Evolutionary conservation across 1,140 invertebrate genomes (phyloP).

Genomic region (Macrostomum lignano): DNA sequence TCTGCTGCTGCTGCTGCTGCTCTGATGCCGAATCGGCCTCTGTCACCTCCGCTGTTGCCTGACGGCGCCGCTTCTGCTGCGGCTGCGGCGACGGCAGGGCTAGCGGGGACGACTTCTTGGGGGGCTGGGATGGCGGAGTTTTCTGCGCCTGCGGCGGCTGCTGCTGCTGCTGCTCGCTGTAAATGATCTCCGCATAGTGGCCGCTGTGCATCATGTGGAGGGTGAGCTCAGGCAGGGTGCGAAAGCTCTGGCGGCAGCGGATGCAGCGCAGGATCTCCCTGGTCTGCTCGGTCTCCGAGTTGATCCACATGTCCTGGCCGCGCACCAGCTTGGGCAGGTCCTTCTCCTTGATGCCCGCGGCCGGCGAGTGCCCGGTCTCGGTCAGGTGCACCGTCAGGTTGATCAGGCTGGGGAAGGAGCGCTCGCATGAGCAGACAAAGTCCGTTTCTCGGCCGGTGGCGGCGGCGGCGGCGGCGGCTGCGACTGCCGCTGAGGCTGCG

Average conservation of each 20-base stretch:
- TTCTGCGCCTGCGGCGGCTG: too few species aligned
- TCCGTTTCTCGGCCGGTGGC: not conserved
- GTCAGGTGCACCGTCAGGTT: constrained; percentile 5
- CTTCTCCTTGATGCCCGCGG: constrained; percentile 1
- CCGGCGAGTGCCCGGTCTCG: constrained; percentile 1
- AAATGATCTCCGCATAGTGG: constrained; percentile 57
- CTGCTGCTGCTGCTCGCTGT: too few species aligned
- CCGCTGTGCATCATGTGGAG: constrained; percentile 93
- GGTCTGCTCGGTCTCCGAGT: constrained; percentile 82
- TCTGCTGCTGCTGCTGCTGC: too few species aligned
- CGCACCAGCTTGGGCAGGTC: constrained; percentile 47
- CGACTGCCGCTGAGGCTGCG: too few species aligned
- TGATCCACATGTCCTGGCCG: constrained; percentile 89
- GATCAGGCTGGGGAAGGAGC: constrained; percentile 3
- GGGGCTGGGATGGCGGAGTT: too few species aligned
- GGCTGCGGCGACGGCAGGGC: too few species aligned
- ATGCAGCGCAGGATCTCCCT: constrained; percentile 87
- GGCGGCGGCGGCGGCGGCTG: too few species aligned
- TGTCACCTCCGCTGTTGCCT: too few species aligned
- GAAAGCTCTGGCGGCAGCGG: constrained; percentile 89
- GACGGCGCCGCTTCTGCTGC: too few species aligned
- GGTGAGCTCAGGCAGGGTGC: constrained; percentile 74
- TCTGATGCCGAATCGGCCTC: too few species aligned
- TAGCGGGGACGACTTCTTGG: too few species aligned
- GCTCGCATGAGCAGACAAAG: constrained; percentile 2